These are phyloP conservation scores for Euzetes globulus DNA, from an alignment of 2,888 invertebrate species.

Conservation along the genomic window DNA sequence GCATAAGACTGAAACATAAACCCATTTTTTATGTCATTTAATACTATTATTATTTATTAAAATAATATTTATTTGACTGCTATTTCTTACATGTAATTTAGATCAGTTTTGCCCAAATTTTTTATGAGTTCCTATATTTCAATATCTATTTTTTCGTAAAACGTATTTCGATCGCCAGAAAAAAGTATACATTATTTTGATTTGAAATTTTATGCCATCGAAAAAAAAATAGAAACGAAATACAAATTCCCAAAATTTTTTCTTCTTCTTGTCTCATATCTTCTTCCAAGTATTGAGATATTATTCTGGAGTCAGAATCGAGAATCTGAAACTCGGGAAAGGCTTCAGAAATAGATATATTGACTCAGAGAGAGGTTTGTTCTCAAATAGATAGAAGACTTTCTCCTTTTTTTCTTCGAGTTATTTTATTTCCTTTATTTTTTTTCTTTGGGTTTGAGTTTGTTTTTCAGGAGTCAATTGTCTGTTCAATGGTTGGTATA, in stretches of 20 bases:
- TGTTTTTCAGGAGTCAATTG: neutral
- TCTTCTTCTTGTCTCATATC: neutral
- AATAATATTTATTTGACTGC: constrained; percentile 9
- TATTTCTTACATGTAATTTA: neutral
- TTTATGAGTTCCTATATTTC: too few species aligned
- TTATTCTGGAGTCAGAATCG: neutral
- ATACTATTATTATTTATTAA: constrained; percentile 1
- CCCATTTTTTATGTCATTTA: neutral
- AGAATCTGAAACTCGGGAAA: too few species aligned
- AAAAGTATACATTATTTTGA: neutral
- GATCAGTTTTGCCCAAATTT: neutral
- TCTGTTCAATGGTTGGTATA: neutral
- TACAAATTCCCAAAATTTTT: neutral
- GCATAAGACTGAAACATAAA: neutral
- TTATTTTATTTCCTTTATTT: too few species aligned
- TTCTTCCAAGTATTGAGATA: neutral
- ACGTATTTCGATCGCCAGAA: neutral
- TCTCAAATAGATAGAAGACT: too few species aligned
- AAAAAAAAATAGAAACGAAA: neutral
- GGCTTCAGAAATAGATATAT: too few species aligned
- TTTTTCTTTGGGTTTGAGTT: neutral
- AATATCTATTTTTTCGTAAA: too few species aligned
- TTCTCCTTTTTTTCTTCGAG: neutral
- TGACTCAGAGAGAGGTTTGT: too few species aligned
- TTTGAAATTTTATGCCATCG: neutral